Percentiles rank a stretch among this genome's conserved stretches.
These are phyloP conservation scores for Xenopus petersii DNA, from an alignment of 2,797 vertebrate species.

Conservation along the genomic window DNA sequence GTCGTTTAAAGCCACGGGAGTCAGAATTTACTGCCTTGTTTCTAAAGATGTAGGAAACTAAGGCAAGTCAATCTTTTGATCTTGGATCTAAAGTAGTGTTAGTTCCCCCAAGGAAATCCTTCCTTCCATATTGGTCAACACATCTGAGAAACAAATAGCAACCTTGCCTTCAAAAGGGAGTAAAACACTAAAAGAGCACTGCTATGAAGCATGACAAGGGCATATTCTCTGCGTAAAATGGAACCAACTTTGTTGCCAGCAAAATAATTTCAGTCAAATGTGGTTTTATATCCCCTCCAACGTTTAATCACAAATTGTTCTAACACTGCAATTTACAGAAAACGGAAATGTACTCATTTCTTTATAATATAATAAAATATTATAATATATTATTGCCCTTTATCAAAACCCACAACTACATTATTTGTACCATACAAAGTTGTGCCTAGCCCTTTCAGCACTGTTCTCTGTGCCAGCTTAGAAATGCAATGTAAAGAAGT, in stretches of 20 bases:
- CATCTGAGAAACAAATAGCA: background rate
- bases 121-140: background rate
- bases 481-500: too few relatives aligned
- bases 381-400: too few relatives aligned
- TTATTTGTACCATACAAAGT: too few relatives aligned
- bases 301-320: background rate
- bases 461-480: too few relatives aligned
- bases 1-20: slow-evolving; percentile 51
- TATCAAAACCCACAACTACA: too few relatives aligned
- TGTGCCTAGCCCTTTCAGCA: too few relatives aligned
- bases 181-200: background rate
- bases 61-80: slow-evolving; percentile 18
- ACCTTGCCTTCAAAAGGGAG: background rate
- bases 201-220: background rate
- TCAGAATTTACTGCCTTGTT: slow-evolving; percentile 50
- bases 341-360: too few relatives aligned
- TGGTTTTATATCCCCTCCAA: background rate
- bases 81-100: background rate
- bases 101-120: background rate
- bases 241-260: background rate
- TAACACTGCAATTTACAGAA: too few relatives aligned
- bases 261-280: background rate
- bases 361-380: too few relatives aligned
- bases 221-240: background rate
- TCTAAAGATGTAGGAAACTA: background rate